phyloP scores from a whole-genome alignment of 2,888 invertebrate genomes.

The Trichogramma dendrolimi region DNA sequence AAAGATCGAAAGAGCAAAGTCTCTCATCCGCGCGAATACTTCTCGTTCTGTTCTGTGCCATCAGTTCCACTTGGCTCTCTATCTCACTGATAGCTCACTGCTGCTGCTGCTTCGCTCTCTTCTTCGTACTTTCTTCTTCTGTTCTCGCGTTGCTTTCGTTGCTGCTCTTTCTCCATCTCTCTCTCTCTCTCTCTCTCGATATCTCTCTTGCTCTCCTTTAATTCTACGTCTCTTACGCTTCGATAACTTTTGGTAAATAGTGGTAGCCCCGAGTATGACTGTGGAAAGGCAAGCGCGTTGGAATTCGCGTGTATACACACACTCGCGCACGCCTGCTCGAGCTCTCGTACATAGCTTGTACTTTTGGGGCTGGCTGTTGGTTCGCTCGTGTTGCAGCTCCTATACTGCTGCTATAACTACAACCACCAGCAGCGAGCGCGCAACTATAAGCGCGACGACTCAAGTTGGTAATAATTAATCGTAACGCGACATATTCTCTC shows the following conservation, averaged over 20 bases:
- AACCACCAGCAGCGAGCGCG: too few species aligned
- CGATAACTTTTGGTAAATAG: slow-evolving; percentile 44
- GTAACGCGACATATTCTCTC: slow-evolving; percentile 32
- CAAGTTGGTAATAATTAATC: slow-evolving; percentile 33
- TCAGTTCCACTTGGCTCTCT: slow-evolving; percentile 27
- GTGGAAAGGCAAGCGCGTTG: slow-evolving; percentile 31
- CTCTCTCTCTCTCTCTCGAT: slow-evolving; percentile 28
- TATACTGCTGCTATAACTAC: too few species aligned
- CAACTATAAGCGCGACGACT: too few species aligned
- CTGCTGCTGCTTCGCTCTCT: not conserved
- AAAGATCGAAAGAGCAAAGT: slow-evolving; percentile 42
- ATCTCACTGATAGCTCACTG: slow-evolving; percentile 13
- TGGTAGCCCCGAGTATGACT: slow-evolving; percentile 21
- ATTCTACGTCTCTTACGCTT: slow-evolving; percentile 41
- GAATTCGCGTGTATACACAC: slow-evolving; percentile 16
- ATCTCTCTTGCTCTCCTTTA: slow-evolving; percentile 37
- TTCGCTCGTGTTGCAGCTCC: too few species aligned
- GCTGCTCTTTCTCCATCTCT: slow-evolving; percentile 11
- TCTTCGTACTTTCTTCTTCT: not conserved
- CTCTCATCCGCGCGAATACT: slow-evolving; percentile 11
- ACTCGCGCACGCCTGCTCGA: slow-evolving; percentile 18
- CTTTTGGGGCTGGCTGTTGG: not conserved
- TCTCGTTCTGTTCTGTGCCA: slow-evolving; percentile 20
- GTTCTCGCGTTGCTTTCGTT: slow-evolving; percentile 3
- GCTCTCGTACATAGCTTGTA: slow-evolving; percentile 25